Conservation (phyloP, 2,797 vertebrate species). For the Centroberyx gerrardi region DNA sequence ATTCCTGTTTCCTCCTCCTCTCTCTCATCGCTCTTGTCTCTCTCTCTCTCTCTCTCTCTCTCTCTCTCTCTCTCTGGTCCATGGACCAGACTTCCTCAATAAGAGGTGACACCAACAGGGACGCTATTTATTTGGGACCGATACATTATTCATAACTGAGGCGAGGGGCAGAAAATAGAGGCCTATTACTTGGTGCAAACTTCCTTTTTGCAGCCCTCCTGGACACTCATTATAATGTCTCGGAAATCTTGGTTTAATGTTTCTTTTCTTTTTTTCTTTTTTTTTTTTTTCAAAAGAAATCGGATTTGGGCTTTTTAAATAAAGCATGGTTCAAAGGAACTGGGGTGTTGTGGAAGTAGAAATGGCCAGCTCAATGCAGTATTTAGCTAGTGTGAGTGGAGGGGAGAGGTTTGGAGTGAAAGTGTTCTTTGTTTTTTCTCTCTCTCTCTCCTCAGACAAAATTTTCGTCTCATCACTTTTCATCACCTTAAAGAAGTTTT, state of each 20-base stretch:
- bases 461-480: too few relatives aligned
- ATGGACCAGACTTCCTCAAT: constrained; percentile 61
- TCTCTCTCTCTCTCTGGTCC: constrained; percentile 41
- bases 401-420: background rate
- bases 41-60: constrained; percentile 7
- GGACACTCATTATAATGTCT: constrained; percentile 66
- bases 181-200: constrained; percentile 44
- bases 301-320: constrained; percentile 40
- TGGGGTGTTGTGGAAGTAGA: constrained; percentile 40
- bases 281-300: constrained; percentile 46
- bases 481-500: too few relatives aligned
- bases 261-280: constrained; percentile 12
- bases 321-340: constrained; percentile 49
- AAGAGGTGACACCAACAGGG: constrained; percentile 68
- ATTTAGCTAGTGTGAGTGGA: constrained; percentile 13
- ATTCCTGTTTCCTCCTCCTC: constrained; percentile 37
- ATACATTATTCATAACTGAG: constrained; percentile 77
- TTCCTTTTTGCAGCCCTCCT: constrained; percentile 28
- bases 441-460: background rate
- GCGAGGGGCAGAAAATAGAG: constrained; percentile 57
- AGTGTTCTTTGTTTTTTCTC: background rate
- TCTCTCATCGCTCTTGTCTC: constrained; percentile 18
- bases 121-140: constrained; percentile 66
- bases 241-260: constrained; percentile 51
- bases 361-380: constrained; percentile 31